A percentile compares a stretch with the other conserved stretches of the same genome.
These are phyloP conservation scores for Cotesia vestalis DNA, from an alignment of 1,140 invertebrate genomes.

Conservation along the genomic window DNA sequence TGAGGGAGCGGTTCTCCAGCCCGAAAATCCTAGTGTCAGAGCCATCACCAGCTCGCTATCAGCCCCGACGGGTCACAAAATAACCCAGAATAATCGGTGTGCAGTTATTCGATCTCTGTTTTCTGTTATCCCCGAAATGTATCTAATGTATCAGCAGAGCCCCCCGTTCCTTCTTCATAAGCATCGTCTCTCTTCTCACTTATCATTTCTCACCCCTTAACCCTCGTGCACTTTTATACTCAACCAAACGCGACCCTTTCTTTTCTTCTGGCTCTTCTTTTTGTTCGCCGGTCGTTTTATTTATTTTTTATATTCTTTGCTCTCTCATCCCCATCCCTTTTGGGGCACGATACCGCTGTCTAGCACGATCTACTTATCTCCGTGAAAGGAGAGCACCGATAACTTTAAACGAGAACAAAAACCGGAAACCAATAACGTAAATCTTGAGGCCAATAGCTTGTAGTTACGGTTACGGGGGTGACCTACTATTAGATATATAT, in stretches of 20 bases:
- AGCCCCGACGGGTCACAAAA: too few relatives aligned
- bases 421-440: slow-evolving; percentile 33
- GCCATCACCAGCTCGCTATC: neutral
- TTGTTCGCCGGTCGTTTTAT: neutral
- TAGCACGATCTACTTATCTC: slow-evolving; percentile 33
- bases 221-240: slow-evolving; percentile 25
- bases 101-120: slow-evolving; percentile 22
- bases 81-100: neutral
- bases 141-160: too few relatives aligned
- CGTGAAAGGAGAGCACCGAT: slow-evolving; percentile 30
- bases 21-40: neutral
- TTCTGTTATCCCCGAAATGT: slow-evolving; percentile 23
- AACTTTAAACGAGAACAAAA: slow-evolving; percentile 34
- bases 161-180: neutral
- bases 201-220: too few relatives aligned
- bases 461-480: slow-evolving; percentile 18
- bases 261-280: too few relatives aligned
- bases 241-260: slow-evolving; percentile 9
- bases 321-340: slow-evolving; percentile 15
- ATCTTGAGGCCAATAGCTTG: slow-evolving; percentile 28
- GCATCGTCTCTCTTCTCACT: neutral
- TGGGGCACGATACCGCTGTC: slow-evolving; percentile 26
- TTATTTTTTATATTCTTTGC: neutral
- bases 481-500: slow-evolving; percentile 7
- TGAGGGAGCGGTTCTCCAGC: slow-evolving; percentile 2